Conservation (phyloP, 2,888 invertebrate species). For the Cosmia pyralina region DNA sequence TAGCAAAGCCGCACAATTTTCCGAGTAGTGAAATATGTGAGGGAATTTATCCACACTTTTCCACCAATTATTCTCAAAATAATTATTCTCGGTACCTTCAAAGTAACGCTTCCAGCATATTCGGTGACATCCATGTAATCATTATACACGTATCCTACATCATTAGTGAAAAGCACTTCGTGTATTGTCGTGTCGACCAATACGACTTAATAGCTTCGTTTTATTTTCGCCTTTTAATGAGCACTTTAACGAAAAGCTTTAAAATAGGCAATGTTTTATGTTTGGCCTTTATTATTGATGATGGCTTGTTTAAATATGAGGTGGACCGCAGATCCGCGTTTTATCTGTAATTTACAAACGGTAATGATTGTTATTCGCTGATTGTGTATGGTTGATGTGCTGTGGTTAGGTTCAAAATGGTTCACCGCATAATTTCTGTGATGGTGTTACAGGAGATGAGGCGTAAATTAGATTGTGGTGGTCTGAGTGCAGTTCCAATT, state of each 20-base stretch:
- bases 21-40: not conserved
- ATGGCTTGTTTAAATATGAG: constrained; percentile 42
- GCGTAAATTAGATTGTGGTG: constrained; percentile 41
- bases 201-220: constrained; percentile 72
- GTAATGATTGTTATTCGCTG: constrained; percentile 47
- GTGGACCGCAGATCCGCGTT: constrained; percentile 47
- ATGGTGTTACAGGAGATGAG: constrained; percentile 37
- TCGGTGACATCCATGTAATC: constrained; percentile 59
- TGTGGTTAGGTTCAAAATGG: constrained; percentile 42
- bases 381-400: constrained; percentile 43
- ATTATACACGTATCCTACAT: constrained; percentile 68
- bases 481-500: not conserved
- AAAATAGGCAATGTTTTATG: constrained; percentile 62
- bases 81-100: constrained; percentile 12
- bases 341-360: constrained; percentile 53
- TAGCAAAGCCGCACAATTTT: not conserved
- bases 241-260: constrained; percentile 78
- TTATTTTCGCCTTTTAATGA: constrained; percentile 80
- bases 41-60: not conserved
- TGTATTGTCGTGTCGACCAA: constrained; percentile 73
- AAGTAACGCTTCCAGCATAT: constrained; percentile 48
- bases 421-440: constrained; percentile 36
- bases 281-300: constrained; percentile 42
- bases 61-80: constrained; percentile 1
- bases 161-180: constrained; percentile 79